These are phyloP conservation scores for Rutilus rutilus DNA, from an alignment of 2,113 vertebrate genomes.

Conservation along the genomic window DNA sequence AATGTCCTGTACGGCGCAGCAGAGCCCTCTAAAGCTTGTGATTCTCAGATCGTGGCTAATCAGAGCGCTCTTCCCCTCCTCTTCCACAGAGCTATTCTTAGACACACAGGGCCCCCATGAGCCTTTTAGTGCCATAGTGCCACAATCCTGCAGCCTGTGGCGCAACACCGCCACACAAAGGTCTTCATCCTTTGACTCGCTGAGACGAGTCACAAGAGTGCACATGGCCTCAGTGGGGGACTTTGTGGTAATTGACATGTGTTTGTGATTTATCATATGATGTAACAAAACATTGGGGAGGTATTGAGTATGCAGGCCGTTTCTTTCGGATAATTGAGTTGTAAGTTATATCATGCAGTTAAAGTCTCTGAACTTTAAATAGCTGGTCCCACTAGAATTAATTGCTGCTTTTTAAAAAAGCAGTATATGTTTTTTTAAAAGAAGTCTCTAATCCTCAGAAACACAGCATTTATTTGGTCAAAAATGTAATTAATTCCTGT, in stretches of 20 bases:
- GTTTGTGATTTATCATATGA: conserved; percentile 50
- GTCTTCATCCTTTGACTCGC: conserved; percentile 58
- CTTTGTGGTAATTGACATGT: conserved; percentile 44
- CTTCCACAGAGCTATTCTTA: conserved; percentile 57
- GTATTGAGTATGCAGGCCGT: conserved; percentile 15
- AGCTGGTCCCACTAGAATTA: neutral
- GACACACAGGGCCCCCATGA: conserved; percentile 48
- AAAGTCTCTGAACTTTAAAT: conserved; percentile 1
- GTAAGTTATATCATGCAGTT: neutral
- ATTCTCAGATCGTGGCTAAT: conserved; percentile 51
- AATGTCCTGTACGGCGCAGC: conserved; percentile 28
- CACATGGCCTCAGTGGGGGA: conserved; percentile 48
- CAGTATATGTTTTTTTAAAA: neutral
- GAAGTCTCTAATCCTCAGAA: neutral
- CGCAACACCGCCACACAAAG: conserved; percentile 57
- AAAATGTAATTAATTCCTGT: neutral
- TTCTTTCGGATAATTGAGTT: conserved; percentile 18
- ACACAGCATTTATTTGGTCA: too few relatives aligned
- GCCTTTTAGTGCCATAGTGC: conserved; percentile 56
- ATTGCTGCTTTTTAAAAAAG: neutral
- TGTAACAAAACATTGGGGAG: conserved; percentile 46
- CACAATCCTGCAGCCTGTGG: conserved; percentile 50
- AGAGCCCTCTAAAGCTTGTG: neutral
- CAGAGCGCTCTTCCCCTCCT: conserved; percentile 48
- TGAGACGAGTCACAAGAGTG: conserved; percentile 55